Base-by-base conservation (phyloP, 2,888 invertebrate genomes). In the Pteria penguin region DNA sequence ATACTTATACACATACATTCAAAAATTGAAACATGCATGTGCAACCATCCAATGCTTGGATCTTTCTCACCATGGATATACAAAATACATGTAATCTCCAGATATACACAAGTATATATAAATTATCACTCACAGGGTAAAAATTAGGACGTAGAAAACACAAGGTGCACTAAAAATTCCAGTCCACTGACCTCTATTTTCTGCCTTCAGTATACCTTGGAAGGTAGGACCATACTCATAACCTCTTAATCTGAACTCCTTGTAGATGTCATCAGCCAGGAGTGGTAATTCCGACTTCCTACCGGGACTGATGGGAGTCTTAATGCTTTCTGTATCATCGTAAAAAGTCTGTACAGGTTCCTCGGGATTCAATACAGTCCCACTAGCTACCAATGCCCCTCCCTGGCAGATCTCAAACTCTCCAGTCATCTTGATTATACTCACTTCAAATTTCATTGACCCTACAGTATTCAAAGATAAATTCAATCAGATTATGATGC, bases 371-470 rank as follows among this genome's bases (percentile, higher is more conserved):
- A 94, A 94, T 81, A 97, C 96, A 84, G 92, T 93, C 18, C 98
- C 98, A 55, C 95, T 95, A 1, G 96, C 97, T 1, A 95, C 96
- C 18, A 97, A 94, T 58, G 95, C 94, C 54, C 96, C 97, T 72
- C 95, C 95, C 93, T 98, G 98, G 89, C 95, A 95, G 76, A 98
- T 95, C 91, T 97, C 97, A 93, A 98, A 98, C 27, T 90, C 84
- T 61, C 92, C 92, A 4, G 88, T 87, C 4, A 82, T 84, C 22
- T 87, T 87, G 81, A 91, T 86, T 5, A 92, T 81, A 65, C 83
- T 89, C 4, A 91, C 89, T 60, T 86, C 84, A 62, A 92, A 86
- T 58, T 84, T 88, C 27, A 91, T 85, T n/a, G 66, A 81, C 14
- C 89, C 92, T 89, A 78, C 32, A 68, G n/a, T n/a, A n/a, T n/a